Base-by-base conservation (phyloP, 2,797 vertebrate species). In the Falco berigora region DNA sequence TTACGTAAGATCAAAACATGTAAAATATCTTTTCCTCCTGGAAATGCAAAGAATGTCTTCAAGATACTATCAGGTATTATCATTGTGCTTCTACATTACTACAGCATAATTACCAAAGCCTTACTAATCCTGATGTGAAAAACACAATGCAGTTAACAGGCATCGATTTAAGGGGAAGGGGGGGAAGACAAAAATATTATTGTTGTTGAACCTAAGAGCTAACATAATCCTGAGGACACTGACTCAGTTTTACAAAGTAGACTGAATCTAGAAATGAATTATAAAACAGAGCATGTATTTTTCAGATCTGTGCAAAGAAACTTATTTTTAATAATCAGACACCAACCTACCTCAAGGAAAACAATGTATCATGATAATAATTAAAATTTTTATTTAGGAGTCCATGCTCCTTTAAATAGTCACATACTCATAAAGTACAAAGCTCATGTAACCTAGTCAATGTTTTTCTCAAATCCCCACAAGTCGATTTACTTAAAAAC, bases 381-480 rank as follows among this genome's bases (percentile, higher is more conserved):
- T 82, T 32, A 80, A 47, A 32, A 42, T 73, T 92, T 96, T 96
- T 94, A 95, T 89, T 94, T 90, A 78, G 49, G 71, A 88, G 74
- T 61, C 86, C 61, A 42, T 44, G 76, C 69, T 94, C 94, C 97
- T 97, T 98, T 97, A 97, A 98, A 97, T 90, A 97, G 94, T 80
- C 80, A 73, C 90, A 94, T 81, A 94, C 94, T 92, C 93, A 36
- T 8, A 42, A 93, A 97, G 91, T 52, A 89, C 94, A 97, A 93
- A 96, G 93, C 97, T 97, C 96, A 32, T 86, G 97, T 96, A 97
- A 98, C 94, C 46, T 90, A 96, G 97, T 97, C 98, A 94, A 90
- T 97, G 97, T 97, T 98, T 97, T 97, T 96, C 94, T 96, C 97
- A 97, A 97, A 98, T 96, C 97, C 97, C 96, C 97, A 96, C 76